These are phyloP conservation scores for Aphis craccivora DNA, from an alignment of 1,140 invertebrate species.

Conservation along the genomic window DNA sequence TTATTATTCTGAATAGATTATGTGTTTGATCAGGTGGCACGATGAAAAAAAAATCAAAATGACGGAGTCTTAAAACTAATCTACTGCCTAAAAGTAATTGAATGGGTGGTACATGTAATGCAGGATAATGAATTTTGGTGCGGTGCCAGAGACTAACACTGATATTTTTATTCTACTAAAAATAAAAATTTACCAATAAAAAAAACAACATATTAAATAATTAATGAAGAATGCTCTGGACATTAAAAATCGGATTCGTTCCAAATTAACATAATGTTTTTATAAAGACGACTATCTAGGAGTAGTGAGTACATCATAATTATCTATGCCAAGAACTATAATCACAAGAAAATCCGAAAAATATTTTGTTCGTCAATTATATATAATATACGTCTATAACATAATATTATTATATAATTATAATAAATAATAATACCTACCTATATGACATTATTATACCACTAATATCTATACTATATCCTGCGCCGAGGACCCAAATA, in stretches of 20 bases:
- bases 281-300: not conserved
- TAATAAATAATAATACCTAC: not conserved
- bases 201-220: not conserved
- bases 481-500: not conserved
- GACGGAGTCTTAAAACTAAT: too few species aligned
- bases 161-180: too few species aligned
- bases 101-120: too few species aligned
- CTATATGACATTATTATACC: not conserved
- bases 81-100: too few species aligned
- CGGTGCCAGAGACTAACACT: too few species aligned
- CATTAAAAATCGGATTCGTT: not conserved
- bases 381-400: not conserved
- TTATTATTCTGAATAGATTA: too few species aligned
- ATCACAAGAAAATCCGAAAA: not conserved
- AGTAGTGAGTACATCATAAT: not conserved
- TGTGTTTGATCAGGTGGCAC: too few species aligned
- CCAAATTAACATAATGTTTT: not conserved
- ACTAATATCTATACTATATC: not conserved
- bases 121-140: too few species aligned
- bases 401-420: not conserved
- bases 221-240: not conserved
- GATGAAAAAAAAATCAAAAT: too few species aligned
- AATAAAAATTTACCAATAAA: too few species aligned
- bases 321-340: not conserved
- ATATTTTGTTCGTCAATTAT: not conserved